These are phyloP conservation scores for Zygothrica quintamaculata DNA, from an alignment of 2,888 invertebrate genomes.

Conservation along the genomic window DNA sequence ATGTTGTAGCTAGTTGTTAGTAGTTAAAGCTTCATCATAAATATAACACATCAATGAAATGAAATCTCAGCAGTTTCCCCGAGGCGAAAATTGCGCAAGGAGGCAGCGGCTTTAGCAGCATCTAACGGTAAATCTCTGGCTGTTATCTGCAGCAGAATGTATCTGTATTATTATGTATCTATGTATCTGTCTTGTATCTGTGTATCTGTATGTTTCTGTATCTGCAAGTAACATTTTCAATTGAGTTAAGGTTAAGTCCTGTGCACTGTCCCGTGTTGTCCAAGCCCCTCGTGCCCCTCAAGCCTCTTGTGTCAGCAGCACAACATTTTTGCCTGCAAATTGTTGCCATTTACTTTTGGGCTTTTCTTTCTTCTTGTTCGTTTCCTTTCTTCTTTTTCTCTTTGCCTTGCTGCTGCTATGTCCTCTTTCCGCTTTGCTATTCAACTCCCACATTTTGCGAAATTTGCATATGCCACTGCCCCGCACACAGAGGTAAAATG, in stretches of 20 bases:
- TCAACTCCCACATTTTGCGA: constrained; percentile 31
- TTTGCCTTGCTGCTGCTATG: constrained; percentile 18
- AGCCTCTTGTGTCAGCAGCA: constrained; percentile 1
- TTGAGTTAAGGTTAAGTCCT: constrained; percentile 20
- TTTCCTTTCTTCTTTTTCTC: neutral
- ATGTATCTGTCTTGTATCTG: constrained; percentile 17
- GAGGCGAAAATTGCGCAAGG: too few species aligned
- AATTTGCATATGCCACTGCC: constrained; percentile 74
- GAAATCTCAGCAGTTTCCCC: too few species aligned
- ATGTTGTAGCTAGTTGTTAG: too few species aligned
- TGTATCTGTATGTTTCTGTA: constrained; percentile 7
- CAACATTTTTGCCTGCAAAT: constrained; percentile 63
- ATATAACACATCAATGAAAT: too few species aligned
- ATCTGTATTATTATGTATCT: neutral
- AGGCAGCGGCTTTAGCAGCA: neutral
- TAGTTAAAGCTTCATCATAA: too few species aligned
- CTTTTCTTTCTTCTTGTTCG: constrained; percentile 25
- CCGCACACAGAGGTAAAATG: too few species aligned
- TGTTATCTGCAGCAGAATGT: neutral
- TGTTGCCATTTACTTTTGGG: constrained; percentile 57
- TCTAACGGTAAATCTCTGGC: neutral
- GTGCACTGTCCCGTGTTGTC: too few species aligned
- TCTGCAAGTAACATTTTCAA: constrained; percentile 31
- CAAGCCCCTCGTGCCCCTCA: too few species aligned
- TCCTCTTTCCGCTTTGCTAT: constrained; percentile 10